Evolutionary conservation across 1,140 invertebrate species (phyloP), one percentile per base, ranked within the genome.

Genomic region (Scaptomyza hsui): DNA sequence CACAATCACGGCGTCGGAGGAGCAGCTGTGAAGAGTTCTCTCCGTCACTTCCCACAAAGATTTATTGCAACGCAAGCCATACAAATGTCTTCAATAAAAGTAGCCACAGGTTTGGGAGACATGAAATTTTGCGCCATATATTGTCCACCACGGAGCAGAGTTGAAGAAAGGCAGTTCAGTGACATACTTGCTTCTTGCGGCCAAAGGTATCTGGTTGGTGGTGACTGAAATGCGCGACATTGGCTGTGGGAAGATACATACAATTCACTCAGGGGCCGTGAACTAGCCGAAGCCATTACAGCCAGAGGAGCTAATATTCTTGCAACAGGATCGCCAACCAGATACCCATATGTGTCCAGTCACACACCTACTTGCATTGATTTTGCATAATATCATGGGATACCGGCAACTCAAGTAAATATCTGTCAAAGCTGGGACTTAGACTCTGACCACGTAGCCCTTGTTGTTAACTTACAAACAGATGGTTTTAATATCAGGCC

Each of bases 11-110:
- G 55, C 18, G 12, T 16, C 0, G 56, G 65, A n/a, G 65, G 56
- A 55, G 57, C 60, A 5, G 59, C 68, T 9, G 32, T 68, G 24
- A 68, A 16, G 19, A 59, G 41, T 16, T 60, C 53, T 44, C 53
- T 72, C 4, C n/a, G 60, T 1, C 37, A 72, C 42, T 64, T 72
- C 26, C 56, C 61, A 32, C 68, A 63, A 52, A 47, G 53, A 29
- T 29, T 53, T 35, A 49, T 61, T 37, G 37, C 57, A 39, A 63
- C 52, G 1, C 13, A 0, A 24, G 55, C 21, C n/a, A 71, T 59
- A 5, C 60, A 72, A 19, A 59, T 72, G 47, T 59, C 51, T 13
- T 18, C 52, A 39, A 13, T 65, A 13, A 65, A 56, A 19, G 32
- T 56, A 12, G n/a, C 24, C n/a, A 59, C 55, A 15, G 48, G 39